Base-by-base conservation (phyloP, 2,888 invertebrate species). In the Plusia festucae region DNA sequence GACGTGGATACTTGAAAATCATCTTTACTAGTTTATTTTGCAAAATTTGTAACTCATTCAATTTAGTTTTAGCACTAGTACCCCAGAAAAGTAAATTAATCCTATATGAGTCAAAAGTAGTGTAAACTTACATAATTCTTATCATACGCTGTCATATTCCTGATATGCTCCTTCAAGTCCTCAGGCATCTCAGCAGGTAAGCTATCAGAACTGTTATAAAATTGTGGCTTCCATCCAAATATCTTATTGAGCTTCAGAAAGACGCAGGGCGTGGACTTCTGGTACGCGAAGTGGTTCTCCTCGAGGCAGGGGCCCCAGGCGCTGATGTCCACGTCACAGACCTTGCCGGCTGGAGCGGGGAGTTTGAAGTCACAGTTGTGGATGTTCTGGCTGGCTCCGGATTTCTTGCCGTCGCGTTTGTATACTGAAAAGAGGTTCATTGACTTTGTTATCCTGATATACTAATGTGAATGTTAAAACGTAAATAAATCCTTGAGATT, bases 171-270 rank as follows among this genome's bases (percentile, higher is more conserved):
- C 86, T 97, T 97, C 72, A 98, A 91, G 58, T 95, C 95, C 0
- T 91, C 81, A 0, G 98, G 98, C 98, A 98, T 98, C 1, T 96
- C 96, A 0, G 89, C 82, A 0, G 98, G 98, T 55, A 98, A 93
- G 62, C 95, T 90, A 9, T 95, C 93, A 0, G 97, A 96, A 73
- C 97, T 96, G 85, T 98, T 97, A 87, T 97, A 99, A 85, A 96
- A 97, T 34, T 97, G 96, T 0, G 99, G 99, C 74, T 96, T 95
- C 99, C 99, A 99, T 20, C 97, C 98, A 83, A 97, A 99, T 85
- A 99, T 99, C 96, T 98, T 98, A 94, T 99, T 99, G 49, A 99
- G 95, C 90, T 99, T 99, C 64, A 99, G 95, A 88, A 99, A 97
- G 73, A 99, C 96, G 92, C 99, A 99, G 0, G 99, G 99, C 20